Percentiles rank a stretch among this genome's conserved stretches.
Conservation (phyloP, 30 jellyfish, hydroid and myxozoan genomes). For the Aurelia aurita complex sp. Pacific region DNA sequence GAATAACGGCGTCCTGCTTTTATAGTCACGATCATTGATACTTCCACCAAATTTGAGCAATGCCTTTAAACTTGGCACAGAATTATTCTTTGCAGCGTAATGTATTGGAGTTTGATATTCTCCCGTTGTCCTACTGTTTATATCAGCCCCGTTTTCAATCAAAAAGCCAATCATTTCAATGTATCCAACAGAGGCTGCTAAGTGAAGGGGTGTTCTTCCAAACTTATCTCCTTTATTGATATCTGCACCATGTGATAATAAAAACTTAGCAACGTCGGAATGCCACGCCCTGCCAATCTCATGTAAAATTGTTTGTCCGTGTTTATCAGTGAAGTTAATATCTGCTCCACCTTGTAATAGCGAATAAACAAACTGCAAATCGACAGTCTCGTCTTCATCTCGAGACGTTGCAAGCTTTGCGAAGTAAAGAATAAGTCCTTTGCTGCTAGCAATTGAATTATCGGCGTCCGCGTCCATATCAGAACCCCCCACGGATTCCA, state of each 20-base stretch:
- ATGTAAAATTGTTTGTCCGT: slow-evolving; percentile 84
- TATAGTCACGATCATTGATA: slow-evolving; percentile 84
- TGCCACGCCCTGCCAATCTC: slow-evolving; percentile 89
- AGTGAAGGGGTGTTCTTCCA: slow-evolving; percentile 82
- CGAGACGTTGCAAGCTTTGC: slow-evolving; percentile 86
- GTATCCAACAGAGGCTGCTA: slow-evolving; percentile 86
- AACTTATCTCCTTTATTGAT: slow-evolving; percentile 81
- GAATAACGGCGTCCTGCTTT: slow-evolving; percentile 84
- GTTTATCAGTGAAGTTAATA: slow-evolving; percentile 73
- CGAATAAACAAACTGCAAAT: slow-evolving; percentile 78
- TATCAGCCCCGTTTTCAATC: slow-evolving; percentile 80
- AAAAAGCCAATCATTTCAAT: slow-evolving; percentile 72
- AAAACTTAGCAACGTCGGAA: slow-evolving; percentile 79
- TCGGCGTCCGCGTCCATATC: slow-evolving; percentile 45
- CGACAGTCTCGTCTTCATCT: slow-evolving; percentile 84
- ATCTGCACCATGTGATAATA: slow-evolving; percentile 74
- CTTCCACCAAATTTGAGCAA: slow-evolving; percentile 71
- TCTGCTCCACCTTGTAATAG: slow-evolving; percentile 87
- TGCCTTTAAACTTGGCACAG: slow-evolving; percentile 60
- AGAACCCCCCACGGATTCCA: slow-evolving; percentile 80
- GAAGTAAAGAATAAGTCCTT: slow-evolving; percentile 73
- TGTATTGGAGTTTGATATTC: slow-evolving; percentile 85
- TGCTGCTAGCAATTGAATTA: slow-evolving; percentile 79
- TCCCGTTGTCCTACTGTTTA: slow-evolving; percentile 55
- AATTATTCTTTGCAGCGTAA: slow-evolving; percentile 80